phyloP scores from a whole-genome alignment of 2,888 invertebrate genomes.

The Caradrina kadenii region DNA sequence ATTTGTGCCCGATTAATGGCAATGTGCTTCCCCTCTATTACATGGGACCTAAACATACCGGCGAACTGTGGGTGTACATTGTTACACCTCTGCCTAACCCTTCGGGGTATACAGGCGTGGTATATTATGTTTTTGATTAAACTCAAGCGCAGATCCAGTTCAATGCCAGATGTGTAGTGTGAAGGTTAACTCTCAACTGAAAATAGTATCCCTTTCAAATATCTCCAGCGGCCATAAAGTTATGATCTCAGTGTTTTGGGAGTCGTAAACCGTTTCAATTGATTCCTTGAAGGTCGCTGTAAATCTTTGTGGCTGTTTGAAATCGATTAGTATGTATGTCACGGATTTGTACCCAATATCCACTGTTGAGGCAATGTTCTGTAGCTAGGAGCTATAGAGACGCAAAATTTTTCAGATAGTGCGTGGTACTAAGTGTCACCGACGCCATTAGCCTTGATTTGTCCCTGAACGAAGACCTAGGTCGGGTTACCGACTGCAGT shows the following conservation, averaged over 20 bases:
- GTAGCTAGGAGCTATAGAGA: not conserved
- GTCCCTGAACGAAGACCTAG: not conserved
- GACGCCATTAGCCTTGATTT: not conserved
- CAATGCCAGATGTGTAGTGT: constrained; percentile 17
- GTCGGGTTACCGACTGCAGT: not conserved
- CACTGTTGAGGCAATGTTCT: constrained; percentile 10
- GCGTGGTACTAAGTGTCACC: constrained; percentile 42
- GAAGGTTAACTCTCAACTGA: constrained; percentile 17
- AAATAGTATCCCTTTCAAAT: constrained; percentile 44
- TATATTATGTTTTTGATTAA: constrained; percentile 2
- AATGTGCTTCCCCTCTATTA: too few relatives aligned
- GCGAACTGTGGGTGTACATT: too few relatives aligned
- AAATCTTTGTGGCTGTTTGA: not conserved
- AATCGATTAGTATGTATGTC: constrained; percentile 38
- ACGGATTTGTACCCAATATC: not conserved
- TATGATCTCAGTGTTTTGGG: constrained; percentile 40
- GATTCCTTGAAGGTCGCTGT: constrained; percentile 28
- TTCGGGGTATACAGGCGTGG: too few relatives aligned
- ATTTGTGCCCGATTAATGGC: too few relatives aligned
- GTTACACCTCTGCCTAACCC: too few relatives aligned
- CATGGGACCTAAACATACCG: too few relatives aligned
- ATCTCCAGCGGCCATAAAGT: constrained; percentile 25
- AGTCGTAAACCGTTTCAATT: constrained; percentile 45
- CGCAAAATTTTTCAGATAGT: constrained; percentile 22
- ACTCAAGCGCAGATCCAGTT: constrained; percentile 21